A percentile compares a stretch with the other conserved stretches of the same genome.
Conservation (phyloP, 2,888 invertebrate genomes). For the Cheilosia soror region DNA sequence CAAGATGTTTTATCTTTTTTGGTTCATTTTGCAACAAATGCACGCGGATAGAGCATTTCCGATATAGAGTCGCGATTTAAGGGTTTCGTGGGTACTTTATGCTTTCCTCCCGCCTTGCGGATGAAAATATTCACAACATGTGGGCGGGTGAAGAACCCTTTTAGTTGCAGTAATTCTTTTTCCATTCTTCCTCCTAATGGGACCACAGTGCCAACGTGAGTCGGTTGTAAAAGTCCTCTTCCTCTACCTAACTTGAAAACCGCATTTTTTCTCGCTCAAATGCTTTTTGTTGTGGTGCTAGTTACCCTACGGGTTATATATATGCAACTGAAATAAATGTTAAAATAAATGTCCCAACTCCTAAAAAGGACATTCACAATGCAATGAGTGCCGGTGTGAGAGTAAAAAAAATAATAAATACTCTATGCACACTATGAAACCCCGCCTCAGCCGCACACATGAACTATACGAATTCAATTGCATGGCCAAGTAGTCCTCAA, state of each 20-base stretch:
- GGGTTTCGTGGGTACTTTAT: slow-evolving; percentile 46
- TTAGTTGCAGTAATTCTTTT: slow-evolving; percentile 55
- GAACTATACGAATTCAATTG: slow-evolving; percentile 60
- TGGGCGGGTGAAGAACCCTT: slow-evolving; percentile 52
- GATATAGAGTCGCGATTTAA: slow-evolving; percentile 61
- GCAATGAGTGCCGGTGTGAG: slow-evolving; percentile 20
- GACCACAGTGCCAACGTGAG: slow-evolving; percentile 47
- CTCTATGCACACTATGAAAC: background rate
- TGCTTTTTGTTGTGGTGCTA: slow-evolving; percentile 46
- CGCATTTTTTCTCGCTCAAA: slow-evolving; percentile 39
- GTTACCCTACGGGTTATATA: slow-evolving; percentile 13
- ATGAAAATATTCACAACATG: slow-evolving; percentile 51
- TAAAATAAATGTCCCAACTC: slow-evolving; percentile 57
- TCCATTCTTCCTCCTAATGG: slow-evolving; percentile 47
- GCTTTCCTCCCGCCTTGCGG: slow-evolving; percentile 25
- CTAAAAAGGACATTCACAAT: slow-evolving; percentile 47
- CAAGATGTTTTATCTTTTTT: slow-evolving; percentile 1
- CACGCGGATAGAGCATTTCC: slow-evolving; percentile 40
- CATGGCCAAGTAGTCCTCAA: slow-evolving; percentile 51
- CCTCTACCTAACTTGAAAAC: slow-evolving; percentile 50
- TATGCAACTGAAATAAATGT: slow-evolving; percentile 54
- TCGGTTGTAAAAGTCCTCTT: slow-evolving; percentile 44
- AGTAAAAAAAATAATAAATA: background rate
- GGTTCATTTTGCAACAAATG: slow-evolving; percentile 47
- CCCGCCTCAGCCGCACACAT: slow-evolving; percentile 2